These are phyloP conservation scores for Melanotaenia maccullochi DNA, from an alignment of 2,797 vertebrate genomes.

Conservation along the genomic window DNA sequence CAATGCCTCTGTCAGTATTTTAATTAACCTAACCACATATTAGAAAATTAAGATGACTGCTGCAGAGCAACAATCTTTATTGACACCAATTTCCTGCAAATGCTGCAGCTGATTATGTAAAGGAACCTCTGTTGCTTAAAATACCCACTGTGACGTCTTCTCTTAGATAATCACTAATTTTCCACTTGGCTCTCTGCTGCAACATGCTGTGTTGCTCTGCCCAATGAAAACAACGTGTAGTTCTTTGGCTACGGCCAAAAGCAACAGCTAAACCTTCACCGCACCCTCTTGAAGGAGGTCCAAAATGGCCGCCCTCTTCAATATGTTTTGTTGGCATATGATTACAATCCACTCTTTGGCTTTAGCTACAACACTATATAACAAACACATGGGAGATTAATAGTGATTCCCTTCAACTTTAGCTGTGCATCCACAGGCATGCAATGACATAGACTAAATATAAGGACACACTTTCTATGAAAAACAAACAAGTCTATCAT, in stretches of 20 bases:
- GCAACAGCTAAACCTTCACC: slow-evolving; percentile 61
- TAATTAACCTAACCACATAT: background rate
- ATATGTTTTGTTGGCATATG: slow-evolving; percentile 59
- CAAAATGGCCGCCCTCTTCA: slow-evolving; percentile 64
- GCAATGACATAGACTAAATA: background rate
- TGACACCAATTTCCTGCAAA: background rate
- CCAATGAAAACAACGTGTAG: slow-evolving; percentile 42
- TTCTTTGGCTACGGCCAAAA: slow-evolving; percentile 58
- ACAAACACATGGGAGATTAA: slow-evolving; percentile 6
- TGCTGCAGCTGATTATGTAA: slow-evolving; percentile 20
- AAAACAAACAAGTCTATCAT: slow-evolving; percentile 37
- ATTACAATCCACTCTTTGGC: background rate
- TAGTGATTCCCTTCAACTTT: slow-evolving; percentile 27
- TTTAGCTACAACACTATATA: slow-evolving; percentile 10
- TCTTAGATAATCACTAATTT: slow-evolving; percentile 54
- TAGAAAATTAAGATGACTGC: background rate
- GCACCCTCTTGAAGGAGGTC: slow-evolving; percentile 49
- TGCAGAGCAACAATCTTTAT: background rate
- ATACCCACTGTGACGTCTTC: slow-evolving; percentile 61
- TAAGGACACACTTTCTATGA: background rate
- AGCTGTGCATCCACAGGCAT: background rate
- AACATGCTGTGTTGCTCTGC: slow-evolving; percentile 31
- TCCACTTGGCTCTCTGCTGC: slow-evolving; percentile 53
- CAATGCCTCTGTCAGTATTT: background rate
- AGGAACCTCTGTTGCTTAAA: slow-evolving; percentile 66